Base-by-base conservation (phyloP, 2,113 vertebrate species). In the Bubo blakistoni region DNA sequence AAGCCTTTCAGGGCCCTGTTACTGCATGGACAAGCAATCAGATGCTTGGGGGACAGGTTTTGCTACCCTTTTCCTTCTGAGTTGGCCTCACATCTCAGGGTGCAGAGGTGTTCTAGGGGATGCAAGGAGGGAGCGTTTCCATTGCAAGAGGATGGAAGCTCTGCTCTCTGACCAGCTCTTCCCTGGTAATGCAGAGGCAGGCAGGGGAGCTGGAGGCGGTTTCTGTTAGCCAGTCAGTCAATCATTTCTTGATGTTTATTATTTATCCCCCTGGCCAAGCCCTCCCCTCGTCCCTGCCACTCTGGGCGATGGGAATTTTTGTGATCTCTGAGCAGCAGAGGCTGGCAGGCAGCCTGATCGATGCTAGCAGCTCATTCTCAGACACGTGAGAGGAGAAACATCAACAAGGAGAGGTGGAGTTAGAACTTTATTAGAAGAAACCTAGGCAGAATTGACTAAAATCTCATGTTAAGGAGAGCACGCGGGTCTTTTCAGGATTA, bases 361-460 rank as follows among this genome's bases (percentile, higher is more conserved):
- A 83, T 78, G 74, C 81, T 78, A 70, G 89, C 71, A 77, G 85
- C 65, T 92, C 65, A 6, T 81, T 86, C 69, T 76, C 78, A 91
- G 78, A 62, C 82, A 49, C 0, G 6, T 62, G 91, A 93, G n/a
- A 95, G 40, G 46, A 89, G 67, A 88, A 86, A 94, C 36, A 38
- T 77, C 90, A 93, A 59, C 90, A 65, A 73, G n/a, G 67, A 86
- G 69, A 88, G 30, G 47, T 93, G 70, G 81, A 92, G 66, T 92
- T 96, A 94, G 85, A 96, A 95, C 76, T 97, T 97, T 97, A 98
- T 97, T 97, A 88, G 88, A 79, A 96, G 86, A 96, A 96, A 96
- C 70, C 57, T 96, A 92, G 88, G 54, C 78, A 90, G 1, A 0
- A 55, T 66, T 58, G 44, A 86, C 91, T 91, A 83, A 86, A 88